A percentile compares a stretch with the other conserved stretches of the same genome.
These are phyloP conservation scores for human DNA, from an alignment of 2,113 vertebrate genomes.

Conservation along the genomic window GRCh38 chr7:71508001-71508500, in stretches of 20 bases:
- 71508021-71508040: conserved; percentile 56
- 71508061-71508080: background rate
- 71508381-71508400: background rate
- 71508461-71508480: background rate
- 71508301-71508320: conserved; percentile 12
- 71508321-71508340: background rate
- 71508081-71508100: background rate
- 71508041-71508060: background rate
- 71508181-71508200: background rate
- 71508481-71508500: background rate
- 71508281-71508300: background rate
- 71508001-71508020: background rate
- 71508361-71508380: background rate
- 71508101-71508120: background rate
- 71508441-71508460: background rate
- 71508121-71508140: fast-evolving
- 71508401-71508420: background rate
- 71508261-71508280: background rate
- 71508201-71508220: background rate
- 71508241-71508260: background rate
- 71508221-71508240: background rate
- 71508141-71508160: too few relatives aligned
- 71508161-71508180: background rate
- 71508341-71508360: background rate
- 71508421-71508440: background rate